Evolutionary conservation across 1,140 invertebrate genomes (phyloP).

Genomic region (Drosophila navojoa): DNA sequence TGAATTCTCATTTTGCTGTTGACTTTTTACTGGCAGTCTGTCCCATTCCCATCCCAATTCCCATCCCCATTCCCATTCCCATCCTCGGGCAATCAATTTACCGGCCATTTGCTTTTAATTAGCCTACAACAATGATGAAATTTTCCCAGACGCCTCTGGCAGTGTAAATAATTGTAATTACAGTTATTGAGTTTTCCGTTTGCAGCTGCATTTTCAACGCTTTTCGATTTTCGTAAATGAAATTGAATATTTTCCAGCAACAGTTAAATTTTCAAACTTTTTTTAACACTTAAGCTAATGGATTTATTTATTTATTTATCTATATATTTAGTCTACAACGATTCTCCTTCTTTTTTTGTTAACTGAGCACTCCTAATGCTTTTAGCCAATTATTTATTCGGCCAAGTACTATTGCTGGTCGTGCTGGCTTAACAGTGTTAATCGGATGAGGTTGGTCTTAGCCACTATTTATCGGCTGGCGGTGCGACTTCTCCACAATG

Average conservation of each 20-base stretch:
- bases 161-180: constrained; percentile 42
- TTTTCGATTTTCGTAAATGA: neutral
- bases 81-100: constrained; percentile 32
- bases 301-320: neutral
- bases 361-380: neutral
- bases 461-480: constrained; percentile 8
- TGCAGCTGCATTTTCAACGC: constrained; percentile 15
- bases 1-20: constrained; percentile 66
- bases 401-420: neutral
- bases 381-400: constrained; percentile 3
- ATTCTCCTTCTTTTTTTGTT: neutral
- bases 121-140: constrained; percentile 62
- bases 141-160: constrained; percentile 30
- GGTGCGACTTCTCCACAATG: neutral
- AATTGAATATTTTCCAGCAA: neutral
- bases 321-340: neutral
- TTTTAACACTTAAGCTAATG: neutral
- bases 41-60: neutral
- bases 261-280: no score
- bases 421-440: constrained; percentile 2
- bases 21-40: constrained; percentile 39
- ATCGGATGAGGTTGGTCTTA: constrained; percentile 2
- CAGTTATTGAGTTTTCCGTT: constrained; percentile 52
- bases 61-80: no score
- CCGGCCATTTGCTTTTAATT: constrained; percentile 59